A percentile compares a stretch with the other conserved stretches of the same genome.
phyloP scores from a whole-genome alignment of 2,113 vertebrate species.

The Heterotilapia buettikoferi region DNA sequence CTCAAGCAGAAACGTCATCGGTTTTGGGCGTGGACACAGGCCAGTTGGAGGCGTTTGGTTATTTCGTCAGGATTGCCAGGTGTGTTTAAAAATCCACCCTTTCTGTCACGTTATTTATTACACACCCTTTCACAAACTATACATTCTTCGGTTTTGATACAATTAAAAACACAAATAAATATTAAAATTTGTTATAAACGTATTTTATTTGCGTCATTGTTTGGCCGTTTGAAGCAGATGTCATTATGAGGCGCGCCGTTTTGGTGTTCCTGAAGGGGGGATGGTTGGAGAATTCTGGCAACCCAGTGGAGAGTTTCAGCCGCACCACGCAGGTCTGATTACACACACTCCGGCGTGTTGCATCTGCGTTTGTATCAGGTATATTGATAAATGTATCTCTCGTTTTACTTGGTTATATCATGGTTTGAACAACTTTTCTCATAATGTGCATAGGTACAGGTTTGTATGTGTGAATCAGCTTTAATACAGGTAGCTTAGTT shows the following conservation, averaged over 20 bases:
- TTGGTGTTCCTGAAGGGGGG: slow-evolving; percentile 1
- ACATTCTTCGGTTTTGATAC: not conserved
- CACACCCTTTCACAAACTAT: rapidly evolving
- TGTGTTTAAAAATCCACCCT: not conserved
- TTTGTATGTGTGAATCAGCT: rapidly evolving
- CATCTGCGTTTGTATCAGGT: slow-evolving; percentile 30
- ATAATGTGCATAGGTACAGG: rapidly evolving
- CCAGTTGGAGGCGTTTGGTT: not conserved
- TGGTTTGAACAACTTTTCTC: rapidly evolving
- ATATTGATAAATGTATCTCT: not conserved
- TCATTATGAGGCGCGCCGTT: not conserved
- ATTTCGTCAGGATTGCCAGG: slow-evolving; percentile 39
- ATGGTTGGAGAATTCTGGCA: slow-evolving; percentile 14
- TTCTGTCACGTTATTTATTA: not conserved
- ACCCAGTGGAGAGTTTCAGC: slow-evolving; percentile 18
- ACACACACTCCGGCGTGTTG: slow-evolving; percentile 37
- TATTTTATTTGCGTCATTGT: not conserved
- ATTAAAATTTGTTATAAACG: not conserved
- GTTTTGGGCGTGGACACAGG: slow-evolving; percentile 43
- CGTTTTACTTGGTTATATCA: rapidly evolving
- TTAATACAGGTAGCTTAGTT: not conserved
- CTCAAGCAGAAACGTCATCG: slow-evolving; percentile 31
- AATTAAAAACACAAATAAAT: not conserved
- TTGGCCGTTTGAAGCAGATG: not conserved
- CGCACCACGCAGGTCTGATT: slow-evolving; percentile 23